Evolutionary conservation across 2,888 invertebrate genomes (phyloP).

Genomic region (Diarsia mendica): DNA sequence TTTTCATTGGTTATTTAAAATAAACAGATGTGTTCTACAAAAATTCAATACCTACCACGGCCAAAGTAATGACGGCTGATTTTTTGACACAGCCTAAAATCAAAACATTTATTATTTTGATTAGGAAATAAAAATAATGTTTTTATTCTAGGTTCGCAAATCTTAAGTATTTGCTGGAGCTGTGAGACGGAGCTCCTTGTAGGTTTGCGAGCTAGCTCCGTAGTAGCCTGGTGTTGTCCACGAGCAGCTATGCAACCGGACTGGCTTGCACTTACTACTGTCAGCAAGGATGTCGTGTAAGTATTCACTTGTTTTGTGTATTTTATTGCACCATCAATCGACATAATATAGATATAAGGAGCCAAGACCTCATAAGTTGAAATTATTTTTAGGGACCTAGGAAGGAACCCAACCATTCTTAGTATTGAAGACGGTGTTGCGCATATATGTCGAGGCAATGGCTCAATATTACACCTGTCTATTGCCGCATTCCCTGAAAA

Average conservation of each 20-base stretch:
- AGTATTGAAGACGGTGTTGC: constrained; percentile 96
- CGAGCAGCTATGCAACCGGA: constrained; percentile 83
- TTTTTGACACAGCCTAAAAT: not conserved
- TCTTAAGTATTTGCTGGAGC: constrained; percentile 87
- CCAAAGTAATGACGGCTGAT: not conserved
- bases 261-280: constrained; percentile 84
- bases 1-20: not conserved
- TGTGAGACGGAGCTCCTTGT: constrained; percentile 85
- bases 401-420: constrained; percentile 95
- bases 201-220: constrained; percentile 84
- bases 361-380: not conserved
- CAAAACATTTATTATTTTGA: too few relatives aligned
- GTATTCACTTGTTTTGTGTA: constrained; percentile 48
- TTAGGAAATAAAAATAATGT: not conserved
- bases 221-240: constrained; percentile 88
- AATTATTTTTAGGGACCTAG: constrained; percentile 92
- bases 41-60: not conserved
- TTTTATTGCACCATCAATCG: not conserved
- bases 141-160: constrained; percentile 80
- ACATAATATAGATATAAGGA: not conserved
- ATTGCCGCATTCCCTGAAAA: constrained; percentile 93
- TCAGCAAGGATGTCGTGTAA: constrained; percentile 85
- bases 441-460: constrained; percentile 96
- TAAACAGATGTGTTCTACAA: not conserved
- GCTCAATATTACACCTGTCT: constrained; percentile 94